phyloP scores from a whole-genome alignment of 2,888 invertebrate genomes.

The Nemurella pictetii region DNA sequence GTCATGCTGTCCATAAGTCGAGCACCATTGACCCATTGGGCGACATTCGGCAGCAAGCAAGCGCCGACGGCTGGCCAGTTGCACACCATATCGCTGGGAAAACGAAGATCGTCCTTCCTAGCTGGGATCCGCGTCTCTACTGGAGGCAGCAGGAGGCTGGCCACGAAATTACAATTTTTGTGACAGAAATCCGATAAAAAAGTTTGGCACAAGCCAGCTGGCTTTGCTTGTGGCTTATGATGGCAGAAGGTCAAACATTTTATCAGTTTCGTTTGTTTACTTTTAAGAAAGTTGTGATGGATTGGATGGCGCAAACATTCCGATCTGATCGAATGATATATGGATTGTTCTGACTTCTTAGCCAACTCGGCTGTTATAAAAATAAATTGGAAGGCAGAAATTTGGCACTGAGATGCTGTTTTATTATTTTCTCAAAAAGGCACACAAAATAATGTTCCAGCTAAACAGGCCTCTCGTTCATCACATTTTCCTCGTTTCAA shows the following conservation, averaged over 20 bases:
- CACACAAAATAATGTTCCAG: neutral
- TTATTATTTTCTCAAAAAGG: neutral
- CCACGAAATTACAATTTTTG: too few species aligned
- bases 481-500: neutral
- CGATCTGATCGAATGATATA: too few species aligned
- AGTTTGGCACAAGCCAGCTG: neutral
- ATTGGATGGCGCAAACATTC: too few species aligned
- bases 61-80: conserved; percentile 55
- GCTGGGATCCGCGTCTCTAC: too few species aligned
- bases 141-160: too few species aligned
- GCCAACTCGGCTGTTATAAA: too few species aligned
- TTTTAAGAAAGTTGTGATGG: too few species aligned
- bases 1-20: neutral
- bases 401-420: neutral
- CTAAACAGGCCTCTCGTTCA: neutral
- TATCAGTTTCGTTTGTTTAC: too few species aligned
- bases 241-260: neutral
- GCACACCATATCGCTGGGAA: conserved; percentile 21
- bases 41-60: conserved; percentile 67
- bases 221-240: neutral
- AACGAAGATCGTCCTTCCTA: neutral
- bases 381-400: neutral
- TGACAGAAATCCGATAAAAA: neutral
- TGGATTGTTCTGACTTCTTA: too few species aligned
- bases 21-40: conserved; percentile 58